Conservation (phyloP, 2,888 invertebrate species). For the Helicoverpa assulta region DNA sequence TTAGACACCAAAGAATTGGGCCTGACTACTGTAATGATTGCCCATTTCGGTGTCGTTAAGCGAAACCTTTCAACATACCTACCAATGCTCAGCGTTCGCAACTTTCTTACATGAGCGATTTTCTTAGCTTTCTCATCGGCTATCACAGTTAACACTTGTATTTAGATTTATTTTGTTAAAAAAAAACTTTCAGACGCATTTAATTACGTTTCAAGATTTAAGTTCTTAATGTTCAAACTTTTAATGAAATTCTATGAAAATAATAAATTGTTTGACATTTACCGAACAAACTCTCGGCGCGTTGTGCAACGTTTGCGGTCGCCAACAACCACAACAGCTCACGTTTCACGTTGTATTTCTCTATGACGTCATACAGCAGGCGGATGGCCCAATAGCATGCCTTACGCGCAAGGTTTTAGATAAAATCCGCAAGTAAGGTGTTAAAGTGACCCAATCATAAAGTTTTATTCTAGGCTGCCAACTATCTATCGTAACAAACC, state of each 20-base stretch:
- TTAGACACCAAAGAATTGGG: constrained; percentile 68
- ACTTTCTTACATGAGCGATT: constrained; percentile 19
- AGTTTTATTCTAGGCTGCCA: not conserved
- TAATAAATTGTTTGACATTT: constrained; percentile 35
- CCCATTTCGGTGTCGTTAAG: constrained; percentile 67
- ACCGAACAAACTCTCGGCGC: constrained; percentile 6
- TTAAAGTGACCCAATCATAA: not conserved
- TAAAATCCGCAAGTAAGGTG: no score
- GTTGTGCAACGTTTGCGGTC: constrained; percentile 34
- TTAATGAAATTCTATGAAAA: constrained; percentile 43
- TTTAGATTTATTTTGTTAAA: constrained; percentile 30
- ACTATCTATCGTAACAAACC: not conserved
- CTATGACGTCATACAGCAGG: not conserved
- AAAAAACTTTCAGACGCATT: not conserved
- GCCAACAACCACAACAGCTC: constrained; percentile 3
- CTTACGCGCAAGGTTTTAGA: not conserved
- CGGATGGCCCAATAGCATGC: not conserved
- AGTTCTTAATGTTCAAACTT: constrained; percentile 43
- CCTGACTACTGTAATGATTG: constrained; percentile 66
- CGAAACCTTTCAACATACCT: constrained; percentile 47
- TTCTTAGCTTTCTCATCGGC: constrained; percentile 25
- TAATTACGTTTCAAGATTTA: constrained; percentile 36
- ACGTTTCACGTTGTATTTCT: not conserved
- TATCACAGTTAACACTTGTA: constrained; percentile 26
- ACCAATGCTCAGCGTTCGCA: constrained; percentile 21